Conservation (phyloP, 2,888 invertebrate species). For the Trachelus tabidus region DNA sequence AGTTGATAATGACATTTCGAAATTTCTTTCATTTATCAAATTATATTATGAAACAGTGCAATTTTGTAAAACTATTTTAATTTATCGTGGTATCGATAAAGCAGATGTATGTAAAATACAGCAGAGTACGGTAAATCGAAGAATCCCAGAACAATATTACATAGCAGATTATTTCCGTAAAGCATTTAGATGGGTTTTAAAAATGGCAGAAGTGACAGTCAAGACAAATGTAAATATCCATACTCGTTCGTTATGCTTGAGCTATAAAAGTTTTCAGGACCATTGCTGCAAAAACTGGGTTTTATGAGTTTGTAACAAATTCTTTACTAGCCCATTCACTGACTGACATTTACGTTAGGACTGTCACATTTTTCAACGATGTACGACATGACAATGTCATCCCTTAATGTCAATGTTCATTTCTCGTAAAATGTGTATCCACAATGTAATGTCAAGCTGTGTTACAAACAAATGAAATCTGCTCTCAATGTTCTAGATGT, state of each 20-base stretch:
- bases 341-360: neutral
- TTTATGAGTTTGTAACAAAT: neutral
- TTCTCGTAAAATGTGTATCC: neutral
- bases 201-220: neutral
- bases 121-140: neutral
- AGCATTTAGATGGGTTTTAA: neutral
- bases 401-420: neutral
- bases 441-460: neutral
- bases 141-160: neutral
- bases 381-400: neutral
- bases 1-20: neutral
- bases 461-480: neutral
- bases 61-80: neutral
- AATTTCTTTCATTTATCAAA: neutral
- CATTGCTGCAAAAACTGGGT: neutral
- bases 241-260: neutral
- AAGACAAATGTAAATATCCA: neutral
- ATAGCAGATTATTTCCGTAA: neutral
- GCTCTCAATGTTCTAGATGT: neutral
- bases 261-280: neutral
- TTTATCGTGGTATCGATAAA: neutral
- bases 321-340: no score
- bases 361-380: neutral
- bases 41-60: neutral
- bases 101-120: neutral